A percentile compares a stretch with the other conserved stretches of the same genome.
Evolutionary conservation across 2,113 vertebrate genomes (phyloP).

Genomic region (Apus apus): DNA sequence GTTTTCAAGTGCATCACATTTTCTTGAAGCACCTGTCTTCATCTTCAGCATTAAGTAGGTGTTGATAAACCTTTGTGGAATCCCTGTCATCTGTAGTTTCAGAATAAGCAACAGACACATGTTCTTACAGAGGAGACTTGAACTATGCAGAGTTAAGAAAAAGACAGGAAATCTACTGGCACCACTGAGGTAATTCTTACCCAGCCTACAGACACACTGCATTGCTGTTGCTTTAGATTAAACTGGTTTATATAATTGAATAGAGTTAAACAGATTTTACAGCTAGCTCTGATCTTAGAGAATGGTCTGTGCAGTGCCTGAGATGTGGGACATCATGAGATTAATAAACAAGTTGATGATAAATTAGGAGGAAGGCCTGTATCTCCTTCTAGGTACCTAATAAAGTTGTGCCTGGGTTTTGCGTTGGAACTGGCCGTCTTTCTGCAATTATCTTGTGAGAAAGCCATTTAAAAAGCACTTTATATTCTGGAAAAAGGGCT

Average conservation of each 20-base stretch:
- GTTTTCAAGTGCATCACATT: not conserved
- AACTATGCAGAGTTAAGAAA: not conserved
- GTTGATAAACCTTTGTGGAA: not conserved
- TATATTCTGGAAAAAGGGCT: not conserved
- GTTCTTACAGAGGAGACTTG: not conserved
- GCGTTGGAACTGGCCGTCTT: not conserved
- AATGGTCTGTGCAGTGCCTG: not conserved
- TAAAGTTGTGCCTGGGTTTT: not conserved
- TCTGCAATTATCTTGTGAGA: not conserved
- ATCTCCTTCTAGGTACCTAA: not conserved
- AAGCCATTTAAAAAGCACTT: not conserved
- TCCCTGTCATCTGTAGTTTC: not conserved
- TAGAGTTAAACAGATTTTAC: not conserved
- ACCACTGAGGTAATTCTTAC: not conserved
- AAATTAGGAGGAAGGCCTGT: not conserved
- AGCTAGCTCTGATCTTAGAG: not conserved
- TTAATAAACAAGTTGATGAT: not conserved
- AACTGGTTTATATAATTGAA: not conserved
- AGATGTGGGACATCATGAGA: fast-evolving
- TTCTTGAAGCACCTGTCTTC: not conserved
- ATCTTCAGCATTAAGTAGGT: not conserved
- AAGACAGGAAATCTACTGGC: not conserved
- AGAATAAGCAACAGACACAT: not conserved
- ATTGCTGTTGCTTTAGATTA: not conserved
- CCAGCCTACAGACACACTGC: not conserved